phyloP scores from a whole-genome alignment of 2,797 vertebrate species.

The Sebastes trivittatus region DNA sequence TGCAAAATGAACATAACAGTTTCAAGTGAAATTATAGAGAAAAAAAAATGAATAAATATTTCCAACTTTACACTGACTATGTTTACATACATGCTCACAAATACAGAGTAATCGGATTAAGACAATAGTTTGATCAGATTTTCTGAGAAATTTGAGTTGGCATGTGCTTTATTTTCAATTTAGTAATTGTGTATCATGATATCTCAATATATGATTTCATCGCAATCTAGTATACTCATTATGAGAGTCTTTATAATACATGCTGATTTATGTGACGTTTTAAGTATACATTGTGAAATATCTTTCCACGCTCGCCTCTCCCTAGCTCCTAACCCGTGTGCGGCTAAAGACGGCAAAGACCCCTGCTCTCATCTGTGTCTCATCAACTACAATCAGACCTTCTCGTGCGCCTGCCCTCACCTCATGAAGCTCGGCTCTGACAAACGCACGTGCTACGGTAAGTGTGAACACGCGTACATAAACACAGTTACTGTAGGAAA shows the following conservation, averaged over 20 bases:
- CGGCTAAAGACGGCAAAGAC: slow-evolving; percentile 88
- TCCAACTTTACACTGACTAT: too few species aligned
- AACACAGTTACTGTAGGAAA: not conserved
- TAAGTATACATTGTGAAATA: not conserved
- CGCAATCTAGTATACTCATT: not conserved
- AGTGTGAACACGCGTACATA: not conserved
- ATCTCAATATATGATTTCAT: not conserved
- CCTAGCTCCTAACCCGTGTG: slow-evolving; percentile 92
- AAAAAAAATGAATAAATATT: too few species aligned
- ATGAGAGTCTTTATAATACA: not conserved
- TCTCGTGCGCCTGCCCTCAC: slow-evolving; percentile 94
- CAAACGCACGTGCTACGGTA: slow-evolving; percentile 91
- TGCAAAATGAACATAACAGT: too few species aligned
- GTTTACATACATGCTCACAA: too few species aligned
- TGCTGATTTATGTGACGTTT: not conserved
- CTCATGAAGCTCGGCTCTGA: slow-evolving; percentile 93
- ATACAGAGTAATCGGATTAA: too few species aligned
- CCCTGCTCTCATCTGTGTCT: slow-evolving; percentile 95
- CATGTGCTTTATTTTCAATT: too few species aligned
- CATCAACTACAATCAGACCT: slow-evolving; percentile 93
- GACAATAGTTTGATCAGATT: too few species aligned
- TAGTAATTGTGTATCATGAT: too few species aligned
- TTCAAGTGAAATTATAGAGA: too few species aligned
- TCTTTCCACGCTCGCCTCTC: not conserved
- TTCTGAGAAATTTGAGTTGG: too few species aligned